A percentile compares a stretch with the other conserved stretches of the same genome.
These are phyloP conservation scores for Saturnia japonica DNA, from an alignment of 2,888 invertebrate genomes.

Conservation along the genomic window DNA sequence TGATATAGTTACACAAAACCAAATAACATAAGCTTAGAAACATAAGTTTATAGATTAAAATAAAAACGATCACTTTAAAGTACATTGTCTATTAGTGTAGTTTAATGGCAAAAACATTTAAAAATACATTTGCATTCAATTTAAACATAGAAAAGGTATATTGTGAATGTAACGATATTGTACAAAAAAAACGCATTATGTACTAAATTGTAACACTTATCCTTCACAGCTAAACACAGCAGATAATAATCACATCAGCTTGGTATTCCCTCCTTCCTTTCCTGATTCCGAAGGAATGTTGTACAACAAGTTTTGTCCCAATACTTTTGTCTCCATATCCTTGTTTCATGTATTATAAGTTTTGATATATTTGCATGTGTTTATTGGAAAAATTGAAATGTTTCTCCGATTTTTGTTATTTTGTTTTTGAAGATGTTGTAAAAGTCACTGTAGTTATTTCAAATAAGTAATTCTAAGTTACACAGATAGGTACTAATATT, in stretches of 20 bases:
- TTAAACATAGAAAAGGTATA: not conserved
- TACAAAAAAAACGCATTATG: too few species aligned
- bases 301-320: constrained; percentile 50
- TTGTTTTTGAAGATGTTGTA: too few species aligned
- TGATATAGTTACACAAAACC: too few species aligned
- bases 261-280: too few species aligned
- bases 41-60: too few species aligned
- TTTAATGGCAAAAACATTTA: not conserved
- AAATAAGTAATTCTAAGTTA: too few species aligned
- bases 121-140: not conserved
- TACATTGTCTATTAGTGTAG: too few species aligned
- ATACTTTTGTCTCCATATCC: constrained; percentile 48
- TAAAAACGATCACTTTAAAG: too few species aligned
- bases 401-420: not conserved
- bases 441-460: too few species aligned
- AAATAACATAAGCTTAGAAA: too few species aligned
- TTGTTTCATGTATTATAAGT: constrained; percentile 39
- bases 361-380: constrained; percentile 39
- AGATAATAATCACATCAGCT: not conserved
- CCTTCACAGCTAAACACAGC: not conserved
- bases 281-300: constrained; percentile 34
- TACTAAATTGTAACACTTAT: not conserved
- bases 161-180: too few species aligned
- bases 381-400: constrained; percentile 23
- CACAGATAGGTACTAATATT: too few species aligned